Percentiles rank a stretch among this genome's conserved stretches.
Evolutionary conservation across 2,113 vertebrate genomes (phyloP).

Genomic region (Otolemur garnettii): DNA sequence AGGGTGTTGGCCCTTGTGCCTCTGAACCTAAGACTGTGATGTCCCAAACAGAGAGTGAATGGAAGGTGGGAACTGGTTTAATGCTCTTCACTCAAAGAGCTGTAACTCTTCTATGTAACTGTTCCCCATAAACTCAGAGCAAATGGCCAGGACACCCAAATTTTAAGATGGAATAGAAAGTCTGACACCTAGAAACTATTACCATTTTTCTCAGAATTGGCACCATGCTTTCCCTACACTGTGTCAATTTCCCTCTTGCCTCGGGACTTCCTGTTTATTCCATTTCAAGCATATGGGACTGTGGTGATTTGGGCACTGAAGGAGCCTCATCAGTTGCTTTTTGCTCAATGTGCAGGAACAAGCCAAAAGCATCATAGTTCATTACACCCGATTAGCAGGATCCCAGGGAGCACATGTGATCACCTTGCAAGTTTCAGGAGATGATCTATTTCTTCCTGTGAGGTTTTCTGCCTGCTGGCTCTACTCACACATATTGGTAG

Average conservation of each 20-base stretch:
- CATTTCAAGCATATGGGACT: too few relatives aligned
- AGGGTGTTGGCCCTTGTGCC: neutral
- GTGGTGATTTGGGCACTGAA: neutral
- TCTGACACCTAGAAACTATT: neutral
- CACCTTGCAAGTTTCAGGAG: neutral
- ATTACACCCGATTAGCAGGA: neutral
- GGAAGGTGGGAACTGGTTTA: accelerated
- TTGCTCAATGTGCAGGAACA: neutral
- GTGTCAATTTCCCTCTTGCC: neutral
- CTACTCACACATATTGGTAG: neutral
- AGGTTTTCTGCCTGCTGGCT: neutral
- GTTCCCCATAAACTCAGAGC: neutral
- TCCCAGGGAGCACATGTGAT: neutral
- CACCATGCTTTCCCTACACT: neutral
- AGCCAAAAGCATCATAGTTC: neutral
- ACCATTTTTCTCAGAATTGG: neutral
- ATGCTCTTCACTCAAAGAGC: neutral
- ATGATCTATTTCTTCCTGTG: neutral
- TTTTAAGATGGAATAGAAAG: constrained; percentile 50
- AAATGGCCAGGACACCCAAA: neutral
- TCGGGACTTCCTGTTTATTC: neutral
- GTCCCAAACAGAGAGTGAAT: neutral
- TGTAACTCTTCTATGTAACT: neutral
- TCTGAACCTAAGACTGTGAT: neutral
- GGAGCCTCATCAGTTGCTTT: neutral